Evolutionary conservation across 2,888 invertebrate genomes (phyloP), one percentile per base, ranked within the genome.

Genomic region (Cantharis flavilabris): DNA sequence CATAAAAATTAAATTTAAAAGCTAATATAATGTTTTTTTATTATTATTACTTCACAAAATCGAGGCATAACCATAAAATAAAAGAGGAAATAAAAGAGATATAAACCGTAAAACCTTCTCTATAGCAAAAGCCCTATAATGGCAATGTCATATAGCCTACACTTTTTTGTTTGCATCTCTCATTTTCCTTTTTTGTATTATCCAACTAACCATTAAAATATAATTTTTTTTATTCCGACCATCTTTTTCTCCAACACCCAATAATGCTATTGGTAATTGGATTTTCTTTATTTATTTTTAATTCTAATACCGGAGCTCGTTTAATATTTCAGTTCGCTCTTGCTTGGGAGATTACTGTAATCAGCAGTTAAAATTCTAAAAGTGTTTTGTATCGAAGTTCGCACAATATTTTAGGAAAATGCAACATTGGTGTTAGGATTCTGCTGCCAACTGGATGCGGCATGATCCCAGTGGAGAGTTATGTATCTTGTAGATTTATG

Each of bases 401-500:
- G 63, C 72, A 26, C 20, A 26, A 67, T 71, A 67, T 67, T 20
- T n/a, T 67, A 26, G 65, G 23, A 67, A 67, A 67, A 67, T 67
- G 65, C 65, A 67, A 67, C 65, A 67, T 67, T 18, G 65, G 65
- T 67, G 65, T 20, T 67, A 67, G 65, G 69, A 74, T 49, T 73
- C 71, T 28, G 13, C 76, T 83, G 80, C 83, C 83, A 83, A 83
- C 84, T 81, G 83, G 84, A 85, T 85, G 84, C 83, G 82, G 81
- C 80, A 83, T 86, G 86, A 87, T 87, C 87, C 87, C 86, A 82
- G 80, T 83, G 84, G 86, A 87, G 87, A 88, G 87, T 88, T 88
- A 88, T 88, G 87, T 87, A 87, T 87, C 87, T 87, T 86, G 85
- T 85, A 87, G 87, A 88, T 88, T 88, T 88, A 88, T 88, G 87